Conservation (phyloP, 2,113 vertebrate genomes). For the Romanogobio albipinnatus region DNA sequence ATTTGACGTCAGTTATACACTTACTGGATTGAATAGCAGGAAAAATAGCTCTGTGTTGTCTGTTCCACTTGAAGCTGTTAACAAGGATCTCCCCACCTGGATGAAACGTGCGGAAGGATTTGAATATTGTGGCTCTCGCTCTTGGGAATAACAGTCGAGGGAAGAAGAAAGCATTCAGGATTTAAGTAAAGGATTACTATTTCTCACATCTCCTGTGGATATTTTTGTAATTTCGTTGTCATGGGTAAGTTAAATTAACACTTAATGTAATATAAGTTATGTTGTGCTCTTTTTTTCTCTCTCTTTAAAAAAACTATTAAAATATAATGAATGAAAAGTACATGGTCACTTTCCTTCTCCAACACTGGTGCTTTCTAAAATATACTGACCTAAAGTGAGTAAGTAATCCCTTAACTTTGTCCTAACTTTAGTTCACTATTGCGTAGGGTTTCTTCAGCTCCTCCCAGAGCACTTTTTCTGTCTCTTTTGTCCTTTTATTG, state of each 20-base stretch:
- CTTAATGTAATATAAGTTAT: slow-evolving; percentile 33
- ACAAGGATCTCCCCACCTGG: slow-evolving; percentile 66
- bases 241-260: slow-evolving; percentile 49
- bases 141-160: slow-evolving; percentile 65
- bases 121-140: slow-evolving; percentile 62
- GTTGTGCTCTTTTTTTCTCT: background rate
- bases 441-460: slow-evolving; percentile 69
- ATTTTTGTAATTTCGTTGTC: slow-evolving; percentile 66
- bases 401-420: background rate
- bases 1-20: slow-evolving; percentile 34
- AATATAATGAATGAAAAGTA: background rate
- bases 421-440: background rate
- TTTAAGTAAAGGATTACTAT: slow-evolving; percentile 61
- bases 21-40: slow-evolving; percentile 33
- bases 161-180: slow-evolving; percentile 48
- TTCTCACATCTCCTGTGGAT: slow-evolving; percentile 67
- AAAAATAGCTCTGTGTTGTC: background rate
- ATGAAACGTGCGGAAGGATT: slow-evolving; percentile 69
- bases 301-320: too few species aligned
- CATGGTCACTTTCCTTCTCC: background rate
- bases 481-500: slow-evolving; percentile 76
- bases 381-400: background rate
- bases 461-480: slow-evolving; percentile 63
- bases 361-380: background rate
- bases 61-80: slow-evolving; percentile 54